phyloP scores from a whole-genome alignment of 2,113 vertebrate species.

The Sinocyclocheilus grahami region DNA sequence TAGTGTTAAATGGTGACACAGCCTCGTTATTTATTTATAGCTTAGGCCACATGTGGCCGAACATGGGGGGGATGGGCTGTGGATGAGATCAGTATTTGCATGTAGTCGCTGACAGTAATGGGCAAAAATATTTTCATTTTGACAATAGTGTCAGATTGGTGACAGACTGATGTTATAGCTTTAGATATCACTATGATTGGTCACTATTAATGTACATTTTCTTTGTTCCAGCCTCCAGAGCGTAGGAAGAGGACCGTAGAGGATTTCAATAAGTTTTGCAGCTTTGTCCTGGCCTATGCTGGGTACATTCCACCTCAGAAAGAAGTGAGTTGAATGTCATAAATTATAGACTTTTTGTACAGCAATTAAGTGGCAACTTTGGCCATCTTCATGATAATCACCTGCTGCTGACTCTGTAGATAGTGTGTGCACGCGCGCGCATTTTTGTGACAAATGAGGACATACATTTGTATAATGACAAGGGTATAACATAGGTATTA shows the following conservation, averaged over 20 bases:
- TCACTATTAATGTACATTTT: neutral
- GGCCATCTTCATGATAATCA: neutral
- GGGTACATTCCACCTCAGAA: conserved; percentile 62
- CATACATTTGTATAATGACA: too few relatives aligned
- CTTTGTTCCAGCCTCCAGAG: conserved; percentile 67
- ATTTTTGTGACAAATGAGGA: too few relatives aligned
- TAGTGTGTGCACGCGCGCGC: too few relatives aligned
- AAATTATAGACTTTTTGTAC: neutral
- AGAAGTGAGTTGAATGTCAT: conserved; percentile 51
- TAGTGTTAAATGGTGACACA: conserved; percentile 25
- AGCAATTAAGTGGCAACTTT: neutral
- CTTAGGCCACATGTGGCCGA: conserved; percentile 41
- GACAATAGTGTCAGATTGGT: neutral
- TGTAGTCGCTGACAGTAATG: neutral
- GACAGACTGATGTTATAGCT: neutral
- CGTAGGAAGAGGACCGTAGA: conserved; percentile 63
- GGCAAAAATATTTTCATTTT: neutral
- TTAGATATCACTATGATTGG: neutral
- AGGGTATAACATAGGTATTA: too few relatives aligned
- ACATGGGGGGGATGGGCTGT: conserved; percentile 8
- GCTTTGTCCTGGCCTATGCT: conserved; percentile 64
- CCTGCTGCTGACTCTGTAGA: neutral
- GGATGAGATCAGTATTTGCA: neutral
- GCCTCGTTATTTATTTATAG: conserved; percentile 40
- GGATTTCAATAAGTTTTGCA: conserved; percentile 67